Percentiles rank a stretch among this genome's conserved stretches.
Evolutionary conservation across 2,888 invertebrate genomes (phyloP).

Genomic region (Drosophila flavopinicola): DNA sequence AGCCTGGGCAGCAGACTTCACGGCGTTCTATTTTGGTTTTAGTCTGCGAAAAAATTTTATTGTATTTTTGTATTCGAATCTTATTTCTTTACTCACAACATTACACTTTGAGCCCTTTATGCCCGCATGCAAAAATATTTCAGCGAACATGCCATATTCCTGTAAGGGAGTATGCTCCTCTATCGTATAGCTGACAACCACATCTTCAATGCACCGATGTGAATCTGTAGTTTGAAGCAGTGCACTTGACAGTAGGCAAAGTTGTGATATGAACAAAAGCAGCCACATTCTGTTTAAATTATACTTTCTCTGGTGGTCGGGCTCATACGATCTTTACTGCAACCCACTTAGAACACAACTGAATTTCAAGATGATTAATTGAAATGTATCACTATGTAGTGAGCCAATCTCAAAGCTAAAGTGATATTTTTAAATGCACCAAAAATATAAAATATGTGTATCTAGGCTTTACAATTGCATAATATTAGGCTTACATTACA

Average conservation of each 20-base stretch:
- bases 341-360: constrained; percentile 17
- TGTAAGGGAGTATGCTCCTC: constrained; percentile 16
- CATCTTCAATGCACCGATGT: constrained; percentile 14
- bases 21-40: constrained; percentile 24
- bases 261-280: not conserved
- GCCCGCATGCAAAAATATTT: not conserved
- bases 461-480: constrained; percentile 21
- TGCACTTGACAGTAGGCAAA: not conserved
- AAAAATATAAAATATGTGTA: not conserved
- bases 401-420: not conserved
- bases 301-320: not conserved
- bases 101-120: constrained; percentile 9
- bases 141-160: constrained; percentile 22
- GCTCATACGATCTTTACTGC: not conserved
- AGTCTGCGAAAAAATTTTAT: constrained; percentile 22
- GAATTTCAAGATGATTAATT: not conserved
- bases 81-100: constrained; percentile 27
- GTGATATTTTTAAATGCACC: not conserved
- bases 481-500: constrained; percentile 22
- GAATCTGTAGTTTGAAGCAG: constrained; percentile 11
- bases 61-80: not conserved
- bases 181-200: constrained; percentile 13
- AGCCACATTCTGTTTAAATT: constrained; percentile 20
- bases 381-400: not conserved
- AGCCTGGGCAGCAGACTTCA: constrained; percentile 46